These are phyloP conservation scores for Albula goreensis DNA, from an alignment of 2,113 vertebrate genomes.

Conservation along the genomic window DNA sequence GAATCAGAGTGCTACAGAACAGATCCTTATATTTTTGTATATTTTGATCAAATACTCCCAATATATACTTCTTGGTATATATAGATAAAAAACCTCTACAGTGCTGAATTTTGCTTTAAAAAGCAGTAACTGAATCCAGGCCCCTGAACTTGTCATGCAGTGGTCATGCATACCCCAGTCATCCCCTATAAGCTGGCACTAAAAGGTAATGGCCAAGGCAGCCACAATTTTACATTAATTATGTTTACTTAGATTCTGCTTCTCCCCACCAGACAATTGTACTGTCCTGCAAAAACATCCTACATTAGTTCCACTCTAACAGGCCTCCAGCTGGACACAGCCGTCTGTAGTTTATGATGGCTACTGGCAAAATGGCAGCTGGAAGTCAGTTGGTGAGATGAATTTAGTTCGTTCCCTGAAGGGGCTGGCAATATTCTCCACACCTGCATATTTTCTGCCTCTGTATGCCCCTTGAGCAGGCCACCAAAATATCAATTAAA, in stretches of 20 bases:
- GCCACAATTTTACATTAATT: constrained; percentile 3
- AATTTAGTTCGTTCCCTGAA: background rate
- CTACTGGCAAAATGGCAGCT: background rate
- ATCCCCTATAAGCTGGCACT: background rate
- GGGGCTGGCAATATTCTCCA: background rate
- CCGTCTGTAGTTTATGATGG: background rate
- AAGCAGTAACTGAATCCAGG: background rate
- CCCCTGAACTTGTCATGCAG: background rate
- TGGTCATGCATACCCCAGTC: background rate
- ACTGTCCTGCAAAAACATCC: background rate
- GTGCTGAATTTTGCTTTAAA: background rate
- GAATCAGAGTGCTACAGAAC: background rate
- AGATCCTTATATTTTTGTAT: too few species aligned
- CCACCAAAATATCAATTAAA: constrained; percentile 7
- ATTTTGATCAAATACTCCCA: too few species aligned
- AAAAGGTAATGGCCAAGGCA: background rate
- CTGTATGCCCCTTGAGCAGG: background rate
- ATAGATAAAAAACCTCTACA: too few species aligned
- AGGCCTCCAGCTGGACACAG: background rate
- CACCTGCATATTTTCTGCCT: background rate
- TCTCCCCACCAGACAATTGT: background rate
- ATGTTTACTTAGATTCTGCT: constrained; percentile 5
- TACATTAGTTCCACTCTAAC: background rate
- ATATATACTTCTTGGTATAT: too few species aligned
- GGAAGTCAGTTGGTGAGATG: background rate